A percentile compares a stretch with the other conserved stretches of the same genome.
Conservation (phyloP, 2,113 vertebrate species). For the Vulpes vulpes region DNA sequence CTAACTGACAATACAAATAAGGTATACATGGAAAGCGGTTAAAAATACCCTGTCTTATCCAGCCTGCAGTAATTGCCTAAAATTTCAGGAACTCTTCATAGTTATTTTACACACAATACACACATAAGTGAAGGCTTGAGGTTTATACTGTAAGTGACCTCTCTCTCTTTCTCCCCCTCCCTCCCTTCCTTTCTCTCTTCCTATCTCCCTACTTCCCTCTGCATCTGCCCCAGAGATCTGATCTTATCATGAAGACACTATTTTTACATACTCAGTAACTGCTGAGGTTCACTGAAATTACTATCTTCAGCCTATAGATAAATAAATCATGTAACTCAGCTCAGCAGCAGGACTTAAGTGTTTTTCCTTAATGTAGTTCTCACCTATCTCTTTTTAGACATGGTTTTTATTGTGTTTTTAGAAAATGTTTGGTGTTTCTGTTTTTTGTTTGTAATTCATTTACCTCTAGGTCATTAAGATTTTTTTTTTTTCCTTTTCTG, state of each 20-base stretch:
- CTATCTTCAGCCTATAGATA: not conserved
- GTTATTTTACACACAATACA: constrained; percentile 38
- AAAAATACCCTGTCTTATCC: constrained; percentile 12
- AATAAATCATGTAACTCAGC: constrained; percentile 42
- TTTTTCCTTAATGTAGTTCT: not conserved
- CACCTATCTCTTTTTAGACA: not conserved
- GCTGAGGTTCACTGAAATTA: constrained; percentile 22
- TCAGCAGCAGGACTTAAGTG: not conserved
- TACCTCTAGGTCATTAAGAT: constrained; percentile 5
- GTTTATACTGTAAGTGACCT: not conserved
- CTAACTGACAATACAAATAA: constrained; percentile 68
- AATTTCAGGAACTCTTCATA: not conserved
- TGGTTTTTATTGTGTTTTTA: constrained; percentile 44
- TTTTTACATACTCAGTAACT: not conserved
- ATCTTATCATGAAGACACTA: not conserved
- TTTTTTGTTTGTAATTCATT: not conserved
- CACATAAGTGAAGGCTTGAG: not conserved
- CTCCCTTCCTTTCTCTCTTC: not conserved
- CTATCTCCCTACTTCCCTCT: not conserved
- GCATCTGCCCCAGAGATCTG: constrained; percentile 31
- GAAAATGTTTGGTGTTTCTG: not conserved
- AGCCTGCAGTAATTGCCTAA: not conserved
- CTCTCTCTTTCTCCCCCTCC: not conserved
- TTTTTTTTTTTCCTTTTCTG: not conserved
- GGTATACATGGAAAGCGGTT: not conserved